Evolutionary conservation across 1,140 invertebrate species (phyloP).

Genomic region (Dreissena polymorpha): DNA sequence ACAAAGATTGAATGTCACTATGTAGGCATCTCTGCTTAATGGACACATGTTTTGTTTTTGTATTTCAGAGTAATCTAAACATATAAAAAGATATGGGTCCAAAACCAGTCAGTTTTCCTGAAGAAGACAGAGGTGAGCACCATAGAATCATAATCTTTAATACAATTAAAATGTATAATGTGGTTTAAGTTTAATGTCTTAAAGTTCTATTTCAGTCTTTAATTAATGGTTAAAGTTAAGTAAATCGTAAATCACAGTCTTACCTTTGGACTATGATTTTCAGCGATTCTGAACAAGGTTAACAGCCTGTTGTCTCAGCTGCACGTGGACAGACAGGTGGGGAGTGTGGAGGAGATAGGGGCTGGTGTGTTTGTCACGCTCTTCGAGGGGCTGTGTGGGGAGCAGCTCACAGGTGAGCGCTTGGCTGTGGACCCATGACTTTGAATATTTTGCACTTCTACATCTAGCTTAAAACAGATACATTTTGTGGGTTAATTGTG

Average conservation of each 20-base stretch:
- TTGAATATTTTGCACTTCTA: background rate
- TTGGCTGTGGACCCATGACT: background rate
- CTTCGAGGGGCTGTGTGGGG: slow-evolving; percentile 77
- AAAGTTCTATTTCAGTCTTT: too few relatives aligned
- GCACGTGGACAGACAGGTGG: slow-evolving; percentile 64
- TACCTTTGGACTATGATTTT: background rate
- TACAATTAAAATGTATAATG: too few relatives aligned
- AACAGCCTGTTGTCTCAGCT: slow-evolving; percentile 74
- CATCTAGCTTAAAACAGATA: background rate
- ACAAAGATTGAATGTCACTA: too few relatives aligned
- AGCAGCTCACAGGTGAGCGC: slow-evolving; percentile 71
- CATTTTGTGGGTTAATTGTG: background rate
- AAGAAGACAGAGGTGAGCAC: background rate
- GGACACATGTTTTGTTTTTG: too few relatives aligned
- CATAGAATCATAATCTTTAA: too few relatives aligned
- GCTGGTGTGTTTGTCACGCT: slow-evolving; percentile 73
- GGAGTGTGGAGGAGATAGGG: slow-evolving; percentile 69
- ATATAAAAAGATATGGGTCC: background rate
- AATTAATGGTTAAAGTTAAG: too few relatives aligned
- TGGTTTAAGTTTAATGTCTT: too few relatives aligned
- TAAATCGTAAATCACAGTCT: too few relatives aligned
- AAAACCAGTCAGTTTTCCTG: background rate
- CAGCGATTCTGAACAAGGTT: slow-evolving; percentile 69
- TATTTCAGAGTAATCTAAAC: too few relatives aligned
- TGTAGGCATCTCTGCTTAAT: too few relatives aligned